Evolutionary conservation across 1,140 invertebrate genomes (phyloP).

Genomic region (Pseudobourletiella spinata): DNA sequence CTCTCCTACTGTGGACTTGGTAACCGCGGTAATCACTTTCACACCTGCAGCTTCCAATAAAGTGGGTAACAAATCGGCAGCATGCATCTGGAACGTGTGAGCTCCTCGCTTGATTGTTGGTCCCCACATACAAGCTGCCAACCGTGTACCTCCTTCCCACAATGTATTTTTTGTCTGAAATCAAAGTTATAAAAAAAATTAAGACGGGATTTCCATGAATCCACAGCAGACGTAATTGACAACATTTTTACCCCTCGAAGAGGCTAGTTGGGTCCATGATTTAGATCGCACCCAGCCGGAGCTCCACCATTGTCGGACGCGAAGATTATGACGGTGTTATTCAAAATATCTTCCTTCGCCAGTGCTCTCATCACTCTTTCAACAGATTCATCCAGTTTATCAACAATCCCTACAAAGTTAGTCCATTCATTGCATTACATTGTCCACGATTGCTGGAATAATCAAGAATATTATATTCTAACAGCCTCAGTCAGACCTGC

Average conservation of each 20-base stretch:
- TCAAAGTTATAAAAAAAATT: too few species aligned
- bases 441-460: neutral
- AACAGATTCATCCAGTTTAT: slow-evolving; percentile 75
- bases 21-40: too few species aligned
- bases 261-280: slow-evolving; percentile 85
- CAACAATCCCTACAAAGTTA: slow-evolving; percentile 59
- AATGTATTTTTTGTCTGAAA: slow-evolving; percentile 45
- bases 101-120: slow-evolving; percentile 54
- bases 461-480: too few species aligned
- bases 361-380: slow-evolving; percentile 64
- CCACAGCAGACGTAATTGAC: too few species aligned
- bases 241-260: slow-evolving; percentile 59
- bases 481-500: slow-evolving; percentile 57
- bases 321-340: slow-evolving; percentile 73
- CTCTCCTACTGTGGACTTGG: too few species aligned
- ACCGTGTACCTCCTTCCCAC: slow-evolving; percentile 74
- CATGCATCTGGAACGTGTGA: slow-evolving; percentile 63
- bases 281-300: slow-evolving; percentile 71
- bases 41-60: slow-evolving; percentile 56
- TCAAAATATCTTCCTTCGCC: slow-evolving; percentile 51
- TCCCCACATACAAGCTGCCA: slow-evolving; percentile 48
- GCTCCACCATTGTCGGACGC: slow-evolving; percentile 81
- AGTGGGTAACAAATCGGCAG: slow-evolving; percentile 85
- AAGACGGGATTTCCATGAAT: too few species aligned
- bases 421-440: neutral